Evolutionary conservation across 2,888 invertebrate genomes (phyloP).

Genomic region (Malthinus seriepunctatus): DNA sequence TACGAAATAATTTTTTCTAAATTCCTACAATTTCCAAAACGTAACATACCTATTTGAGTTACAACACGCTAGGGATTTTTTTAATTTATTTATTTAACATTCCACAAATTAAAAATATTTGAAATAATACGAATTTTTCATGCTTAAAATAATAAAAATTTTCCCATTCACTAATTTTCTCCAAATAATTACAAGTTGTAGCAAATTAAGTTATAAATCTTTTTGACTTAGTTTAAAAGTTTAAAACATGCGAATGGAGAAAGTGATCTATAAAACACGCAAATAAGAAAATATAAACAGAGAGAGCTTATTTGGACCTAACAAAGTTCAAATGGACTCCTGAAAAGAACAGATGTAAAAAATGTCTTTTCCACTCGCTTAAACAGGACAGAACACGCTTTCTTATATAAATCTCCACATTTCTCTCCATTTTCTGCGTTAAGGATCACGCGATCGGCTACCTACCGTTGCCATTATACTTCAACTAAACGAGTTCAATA

Average conservation of each 20-base stretch:
- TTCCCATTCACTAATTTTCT: too few species aligned
- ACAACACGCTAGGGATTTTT: too few species aligned
- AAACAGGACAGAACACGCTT: constrained; percentile 27
- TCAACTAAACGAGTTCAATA: constrained; percentile 21
- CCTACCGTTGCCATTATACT: constrained; percentile 25
- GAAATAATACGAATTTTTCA: too few species aligned
- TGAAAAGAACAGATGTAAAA: constrained; percentile 35
- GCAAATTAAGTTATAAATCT: constrained; percentile 16
- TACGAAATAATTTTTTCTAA: too few species aligned
- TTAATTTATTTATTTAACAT: too few species aligned
- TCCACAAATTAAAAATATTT: too few species aligned
- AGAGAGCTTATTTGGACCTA: constrained; percentile 1
- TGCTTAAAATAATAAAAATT: too few species aligned
- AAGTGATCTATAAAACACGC: neutral
- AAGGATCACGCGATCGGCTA: constrained; percentile 28
- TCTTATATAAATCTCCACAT: constrained; percentile 29
- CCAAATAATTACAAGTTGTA: neutral
- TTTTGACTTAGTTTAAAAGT: neutral
- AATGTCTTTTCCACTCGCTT: constrained; percentile 32
- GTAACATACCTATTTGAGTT: too few species aligned
- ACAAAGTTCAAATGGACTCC: constrained; percentile 25
- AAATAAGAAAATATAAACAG: constrained; percentile 7
- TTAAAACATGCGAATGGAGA: too few species aligned
- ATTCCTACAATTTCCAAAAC: too few species aligned
- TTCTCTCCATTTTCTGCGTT: constrained; percentile 28